Base-by-base conservation (phyloP, 2,113 vertebrate species). In the Aegotheles bennettii region DNA sequence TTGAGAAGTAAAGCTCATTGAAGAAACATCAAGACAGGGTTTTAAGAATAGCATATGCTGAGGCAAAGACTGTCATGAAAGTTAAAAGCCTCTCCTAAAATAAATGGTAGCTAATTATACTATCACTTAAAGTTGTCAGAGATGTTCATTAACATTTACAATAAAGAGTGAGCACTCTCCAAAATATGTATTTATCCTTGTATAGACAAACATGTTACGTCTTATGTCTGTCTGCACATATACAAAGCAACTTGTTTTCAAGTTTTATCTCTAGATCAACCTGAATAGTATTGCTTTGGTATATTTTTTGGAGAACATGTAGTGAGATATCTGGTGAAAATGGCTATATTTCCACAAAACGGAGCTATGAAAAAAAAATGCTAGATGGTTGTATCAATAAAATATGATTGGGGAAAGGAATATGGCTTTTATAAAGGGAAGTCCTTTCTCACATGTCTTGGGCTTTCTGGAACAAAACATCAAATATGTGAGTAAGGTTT, bases 361-460 rank as follows among this genome's bases (percentile, higher is more conserved):
- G 54, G 20, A 86, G 23, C 38, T 69, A 63, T 26, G n/a, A n/a
- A n/a, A n/a, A n/a, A n/a, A n/a, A n/a, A n/a, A n/a, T n/a, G 12
- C 12, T 83, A 59, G 19, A 53, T 78, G 9, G 6, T 6, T 53
- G 6, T 43, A 35, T 42, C 48, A 43, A 57, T 35, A 68, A 78
- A 42, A 35, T 23, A 6, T 31, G 40, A 4, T 3, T 57, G 10
- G 10, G 16, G 14, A 53, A 78, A 74, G 2, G 8, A 86, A 48
- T 5, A 42, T 17, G 24, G 2, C 5, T 74, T 68, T 92, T 89
- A 47, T 31, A 47, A 64, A 57, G 2, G 14, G 5, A 73, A 63
- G 6, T 14, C 5, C 7, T 69, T 83, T 59, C 9, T 48, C 8
- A 2, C 26, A 79, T 17, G 4, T 65, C 7, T 38, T 0, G 0